Percentiles rank a stretch among this genome's conserved stretches.
phyloP scores from a whole-genome alignment of 2,797 vertebrate genomes.

The Pantherophis alleghaniensis region DNA sequence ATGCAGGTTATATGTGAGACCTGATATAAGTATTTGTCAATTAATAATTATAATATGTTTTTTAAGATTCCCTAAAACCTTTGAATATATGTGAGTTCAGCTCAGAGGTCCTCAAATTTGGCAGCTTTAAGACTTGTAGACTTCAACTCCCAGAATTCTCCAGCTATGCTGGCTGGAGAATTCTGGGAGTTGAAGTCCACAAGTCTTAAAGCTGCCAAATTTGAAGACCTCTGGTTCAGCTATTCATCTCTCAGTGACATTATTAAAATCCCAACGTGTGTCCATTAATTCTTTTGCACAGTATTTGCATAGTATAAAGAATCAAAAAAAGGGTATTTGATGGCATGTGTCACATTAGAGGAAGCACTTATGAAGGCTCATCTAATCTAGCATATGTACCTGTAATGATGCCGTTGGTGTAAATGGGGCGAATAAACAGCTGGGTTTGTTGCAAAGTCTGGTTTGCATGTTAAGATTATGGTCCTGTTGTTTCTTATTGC shows the following conservation, averaged over 20 bases:
- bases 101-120: too few relatives aligned
- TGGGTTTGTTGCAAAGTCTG: neutral
- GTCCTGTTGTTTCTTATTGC: neutral
- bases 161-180: too few relatives aligned
- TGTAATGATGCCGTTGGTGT: neutral
- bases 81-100: neutral
- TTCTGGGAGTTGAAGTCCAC: too few relatives aligned
- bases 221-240: neutral
- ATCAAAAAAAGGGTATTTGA: neutral
- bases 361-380: neutral
- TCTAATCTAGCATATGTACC: neutral
- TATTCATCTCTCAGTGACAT: neutral
- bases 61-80: neutral
- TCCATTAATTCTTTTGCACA: neutral
- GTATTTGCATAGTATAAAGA: neutral
- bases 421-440: neutral
- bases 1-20: neutral
- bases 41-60: neutral
- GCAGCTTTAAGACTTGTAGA: too few relatives aligned
- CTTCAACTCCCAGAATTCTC: too few relatives aligned
- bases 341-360: neutral
- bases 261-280: neutral
- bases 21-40: neutral
- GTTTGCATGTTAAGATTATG: neutral
- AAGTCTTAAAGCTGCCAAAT: too few relatives aligned